Conservation (phyloP, 1,140 invertebrate species). For the Palaemon carinicauda region DNA sequence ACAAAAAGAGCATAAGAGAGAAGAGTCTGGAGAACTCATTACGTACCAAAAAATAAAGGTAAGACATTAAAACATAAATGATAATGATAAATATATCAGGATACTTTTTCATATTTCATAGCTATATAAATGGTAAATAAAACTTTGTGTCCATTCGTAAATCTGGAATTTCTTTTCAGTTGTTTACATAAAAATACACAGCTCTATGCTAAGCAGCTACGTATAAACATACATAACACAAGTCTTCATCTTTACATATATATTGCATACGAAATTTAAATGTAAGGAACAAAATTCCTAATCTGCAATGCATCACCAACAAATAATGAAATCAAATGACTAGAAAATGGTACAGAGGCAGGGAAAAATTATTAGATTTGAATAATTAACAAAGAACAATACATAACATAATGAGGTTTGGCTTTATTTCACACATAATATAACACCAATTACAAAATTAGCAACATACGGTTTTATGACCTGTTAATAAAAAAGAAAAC, state of each 20-base stretch:
- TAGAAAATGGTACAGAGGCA: slow-evolving; percentile 28
- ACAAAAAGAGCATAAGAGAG: too few relatives aligned
- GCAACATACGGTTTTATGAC: too few relatives aligned
- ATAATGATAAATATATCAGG: too few relatives aligned
- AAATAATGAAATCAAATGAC: slow-evolving; percentile 19
- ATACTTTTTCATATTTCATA: too few relatives aligned
- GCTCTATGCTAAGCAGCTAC: slow-evolving; percentile 53
- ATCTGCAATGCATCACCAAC: slow-evolving; percentile 7
- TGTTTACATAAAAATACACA: slow-evolving; percentile 55
- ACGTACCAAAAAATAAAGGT: too few relatives aligned
- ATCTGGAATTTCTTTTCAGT: slow-evolving; percentile 36
- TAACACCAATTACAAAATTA: too few relatives aligned
- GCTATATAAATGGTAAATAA: background rate
- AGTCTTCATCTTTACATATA: slow-evolving; percentile 52
- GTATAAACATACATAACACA: slow-evolving; percentile 54
- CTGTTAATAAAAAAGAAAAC: background rate
- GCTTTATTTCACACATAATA: too few relatives aligned
- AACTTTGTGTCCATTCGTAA: background rate
- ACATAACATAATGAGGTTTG: background rate
- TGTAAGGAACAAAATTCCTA: slow-evolving; percentile 10
- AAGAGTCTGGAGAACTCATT: too few relatives aligned
- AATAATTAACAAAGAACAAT: background rate
- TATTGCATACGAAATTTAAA: slow-evolving; percentile 53
- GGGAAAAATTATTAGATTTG: slow-evolving; percentile 2
- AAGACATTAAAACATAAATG: too few relatives aligned